A percentile compares a stretch with the other conserved stretches of the same genome.
phyloP scores from a whole-genome alignment of 2,113 vertebrate species.

The Chroicocephalus ridibundus region DNA sequence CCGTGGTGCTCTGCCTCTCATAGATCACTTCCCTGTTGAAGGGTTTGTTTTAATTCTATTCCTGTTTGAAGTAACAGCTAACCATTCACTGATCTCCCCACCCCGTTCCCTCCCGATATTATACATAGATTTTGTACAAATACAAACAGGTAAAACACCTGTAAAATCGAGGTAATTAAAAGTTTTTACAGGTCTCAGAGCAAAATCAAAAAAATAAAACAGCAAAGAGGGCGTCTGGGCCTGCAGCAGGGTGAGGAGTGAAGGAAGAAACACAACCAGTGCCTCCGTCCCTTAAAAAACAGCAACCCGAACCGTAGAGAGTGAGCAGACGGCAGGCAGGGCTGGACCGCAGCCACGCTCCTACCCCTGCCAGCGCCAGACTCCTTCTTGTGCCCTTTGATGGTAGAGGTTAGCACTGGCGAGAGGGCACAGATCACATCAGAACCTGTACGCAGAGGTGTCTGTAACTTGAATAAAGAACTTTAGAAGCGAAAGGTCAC shows the following conservation, averaged over 20 bases:
- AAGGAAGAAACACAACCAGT: neutral
- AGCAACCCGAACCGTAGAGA: neutral
- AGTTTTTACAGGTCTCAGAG: neutral
- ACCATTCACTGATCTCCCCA: neutral
- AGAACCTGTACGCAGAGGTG: neutral
- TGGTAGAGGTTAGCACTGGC: neutral
- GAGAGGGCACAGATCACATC: neutral
- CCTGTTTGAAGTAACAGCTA: neutral
- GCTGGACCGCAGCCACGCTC: neutral
- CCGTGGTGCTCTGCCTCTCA: rapidly evolving
- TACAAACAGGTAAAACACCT: neutral
- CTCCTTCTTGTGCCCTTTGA: neutral
- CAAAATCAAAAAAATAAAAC: neutral
- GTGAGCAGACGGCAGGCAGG: neutral
- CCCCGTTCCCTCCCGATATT: neutral
- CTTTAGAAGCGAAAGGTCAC: neutral
- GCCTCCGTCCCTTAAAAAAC: neutral
- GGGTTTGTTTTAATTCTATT: neutral
- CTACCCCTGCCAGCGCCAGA: rapidly evolving
- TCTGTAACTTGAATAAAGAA: constrained; percentile 41
- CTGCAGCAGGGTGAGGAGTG: neutral
- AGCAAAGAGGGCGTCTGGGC: neutral
- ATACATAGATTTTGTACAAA: neutral
- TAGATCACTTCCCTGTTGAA: neutral
- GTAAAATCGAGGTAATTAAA: neutral